Conservation (phyloP, 1,140 invertebrate species). For the Trichonephila inaurata region DNA sequence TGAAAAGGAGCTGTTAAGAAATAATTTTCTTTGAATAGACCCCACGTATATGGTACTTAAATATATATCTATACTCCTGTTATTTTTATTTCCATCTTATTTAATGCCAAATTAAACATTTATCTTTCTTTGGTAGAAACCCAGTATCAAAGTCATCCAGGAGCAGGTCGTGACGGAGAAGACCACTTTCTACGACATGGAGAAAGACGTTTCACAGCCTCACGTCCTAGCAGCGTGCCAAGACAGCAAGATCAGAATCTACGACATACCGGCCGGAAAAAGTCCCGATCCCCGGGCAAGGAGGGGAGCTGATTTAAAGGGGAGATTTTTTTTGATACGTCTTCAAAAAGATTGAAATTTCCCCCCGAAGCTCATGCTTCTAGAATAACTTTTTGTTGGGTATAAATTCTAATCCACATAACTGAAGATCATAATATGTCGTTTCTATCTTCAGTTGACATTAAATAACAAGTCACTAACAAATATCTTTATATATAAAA, state of each 20-base stretch:
- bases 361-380: no score
- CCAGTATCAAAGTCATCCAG: conserved; percentile 84
- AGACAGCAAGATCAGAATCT: conserved; percentile 96
- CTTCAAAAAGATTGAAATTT: neutral
- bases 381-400: no score
- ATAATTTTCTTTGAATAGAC: no score
- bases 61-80: no score
- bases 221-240: conserved; percentile 97
- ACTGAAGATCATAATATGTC: no score
- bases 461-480: no score
- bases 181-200: conserved; percentile 98
- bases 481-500: no score
- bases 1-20: no score
- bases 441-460: no score
- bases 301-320: conserved; percentile 96
- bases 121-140: conserved; percentile 20
- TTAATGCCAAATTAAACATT: neutral
- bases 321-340: conserved; percentile 77
- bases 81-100: neutral
- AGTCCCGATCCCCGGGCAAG: conserved; percentile 93
- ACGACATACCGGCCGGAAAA: conserved; percentile 93
- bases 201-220: conserved; percentile 93
- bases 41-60: no score
- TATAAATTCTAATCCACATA: no score
- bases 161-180: conserved; percentile 95